Evolutionary conservation across 2,888 invertebrate genomes (phyloP).

Genomic region (Lagria hirta): DNA sequence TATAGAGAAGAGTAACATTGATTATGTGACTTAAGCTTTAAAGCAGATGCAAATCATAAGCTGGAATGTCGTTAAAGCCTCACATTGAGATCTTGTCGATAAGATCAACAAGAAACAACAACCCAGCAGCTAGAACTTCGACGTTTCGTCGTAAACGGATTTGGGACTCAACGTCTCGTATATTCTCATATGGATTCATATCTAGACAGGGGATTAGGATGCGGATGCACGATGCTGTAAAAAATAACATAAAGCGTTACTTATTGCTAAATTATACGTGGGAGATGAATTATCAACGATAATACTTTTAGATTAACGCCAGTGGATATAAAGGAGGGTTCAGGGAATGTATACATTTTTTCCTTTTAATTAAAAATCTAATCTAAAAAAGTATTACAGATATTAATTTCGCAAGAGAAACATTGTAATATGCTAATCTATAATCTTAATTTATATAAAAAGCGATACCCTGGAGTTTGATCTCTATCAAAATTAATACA

Average conservation of each 20-base stretch:
- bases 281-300: slow-evolving; percentile 20
- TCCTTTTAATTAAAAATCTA: no score
- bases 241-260: slow-evolving; percentile 23
- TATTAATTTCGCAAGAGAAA: no score
- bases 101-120: slow-evolving; percentile 20
- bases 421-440: no score
- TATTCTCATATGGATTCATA: slow-evolving; percentile 29
- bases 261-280: slow-evolving; percentile 24
- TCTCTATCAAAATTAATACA: slow-evolving; percentile 18
- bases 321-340: slow-evolving; percentile 19
- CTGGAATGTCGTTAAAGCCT: slow-evolving; percentile 20
- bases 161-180: slow-evolving; percentile 27
- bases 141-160: slow-evolving; percentile 26
- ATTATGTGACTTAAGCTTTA: slow-evolving; percentile 20
- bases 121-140: slow-evolving; percentile 21
- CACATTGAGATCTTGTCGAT: slow-evolving; percentile 18
- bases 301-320: slow-evolving; percentile 19
- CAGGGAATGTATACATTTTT: no score
- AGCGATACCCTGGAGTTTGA: no score
- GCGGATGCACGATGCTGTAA: slow-evolving; percentile 22
- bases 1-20: slow-evolving; percentile 18
- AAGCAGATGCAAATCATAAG: slow-evolving; percentile 22
- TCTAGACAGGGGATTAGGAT: slow-evolving; percentile 26
- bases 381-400: no score
- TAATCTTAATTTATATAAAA: no score